Conservation (phyloP, 2,797 vertebrate genomes). For the Mastacembelus armatus region DNA sequence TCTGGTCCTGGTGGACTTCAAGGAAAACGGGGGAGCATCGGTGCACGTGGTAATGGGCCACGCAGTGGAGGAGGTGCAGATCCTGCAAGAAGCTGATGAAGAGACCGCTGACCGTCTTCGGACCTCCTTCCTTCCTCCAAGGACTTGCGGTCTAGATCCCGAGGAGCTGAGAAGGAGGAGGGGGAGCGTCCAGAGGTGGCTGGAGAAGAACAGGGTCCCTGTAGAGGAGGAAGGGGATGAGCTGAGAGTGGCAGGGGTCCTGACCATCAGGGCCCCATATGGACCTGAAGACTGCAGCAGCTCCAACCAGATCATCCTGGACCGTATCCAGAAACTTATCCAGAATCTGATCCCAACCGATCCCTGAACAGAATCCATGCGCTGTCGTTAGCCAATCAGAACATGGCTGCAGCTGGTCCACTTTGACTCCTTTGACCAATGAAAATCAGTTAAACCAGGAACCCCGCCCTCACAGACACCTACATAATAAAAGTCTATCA, state of each 20-base stretch:
- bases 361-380: neutral
- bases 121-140: slow-evolving; percentile 69
- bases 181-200: slow-evolving; percentile 82
- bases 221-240: slow-evolving; percentile 84
- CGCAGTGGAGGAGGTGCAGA: slow-evolving; percentile 84
- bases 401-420: no score
- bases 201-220: slow-evolving; percentile 90
- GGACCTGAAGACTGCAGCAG: slow-evolving; percentile 89
- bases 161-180: slow-evolving; percentile 82
- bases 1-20: slow-evolving; percentile 87
- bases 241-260: slow-evolving; percentile 87
- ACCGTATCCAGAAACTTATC: slow-evolving; percentile 85
- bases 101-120: slow-evolving; percentile 74
- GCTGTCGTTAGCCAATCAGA: no score
- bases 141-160: slow-evolving; percentile 43
- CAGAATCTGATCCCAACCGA: neutral
- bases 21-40: slow-evolving; percentile 64
- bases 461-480: no score
- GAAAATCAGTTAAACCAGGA: no score
- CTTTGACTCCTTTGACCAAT: no score
- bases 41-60: slow-evolving; percentile 90
- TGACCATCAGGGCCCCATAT: slow-evolving; percentile 89
- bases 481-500: no score
- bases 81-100: slow-evolving; percentile 78
- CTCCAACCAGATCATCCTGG: slow-evolving; percentile 91